Evolutionary conservation across 1,140 invertebrate species (phyloP), one percentile per base, ranked within the genome.

Genomic region (Drosophila pseudoobscura): DNA sequence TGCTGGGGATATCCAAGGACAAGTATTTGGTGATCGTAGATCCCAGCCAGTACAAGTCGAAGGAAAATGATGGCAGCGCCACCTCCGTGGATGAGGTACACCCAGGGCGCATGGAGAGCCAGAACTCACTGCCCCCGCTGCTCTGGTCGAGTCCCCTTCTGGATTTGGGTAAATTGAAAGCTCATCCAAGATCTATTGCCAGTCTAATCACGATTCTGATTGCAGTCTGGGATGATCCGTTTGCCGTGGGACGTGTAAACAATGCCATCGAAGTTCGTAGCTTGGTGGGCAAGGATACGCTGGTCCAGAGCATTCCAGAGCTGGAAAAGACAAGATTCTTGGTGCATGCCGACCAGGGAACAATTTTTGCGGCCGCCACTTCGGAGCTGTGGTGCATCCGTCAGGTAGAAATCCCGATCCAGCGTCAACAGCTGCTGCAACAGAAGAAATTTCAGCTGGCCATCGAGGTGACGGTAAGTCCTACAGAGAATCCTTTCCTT

Each of bases 391-490:
- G 97, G 97, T 95, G 95, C 84, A 92, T 99, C 22, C 94, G 94
- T 51, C 93, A 95, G 9, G 94, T 97, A 6, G 96, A 97, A 64
- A 93, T 97, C 57, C 93, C 94, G 3, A 94, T 94, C 58, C 98
- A 99, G 92, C 95, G 97, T 11, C 93, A 96, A 80, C 94, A 95
- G 63, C 92, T 99, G 20, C 91, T 99, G 1, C 94, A 96, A 71
- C 95, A 96, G 75, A 98, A 98, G 92, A 96, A 98, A 82, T 99
- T 98, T 93, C 96, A 98, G 92, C 92, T 99, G 43, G 98, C 98
- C n/a, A 93, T 99, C 20, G 95, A 97, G 91, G 92, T 99, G 60
- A 97, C 96, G n/a, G 97, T 98, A 93, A 93, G 94, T 94, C 71
- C 3, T 26, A 3, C 1, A 20, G 5, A 20, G 4, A 2, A 35